Percentiles rank a stretch among this genome's conserved stretches.
Conservation (phyloP, 2,113 vertebrate genomes). For the Lontra canadensis region DNA sequence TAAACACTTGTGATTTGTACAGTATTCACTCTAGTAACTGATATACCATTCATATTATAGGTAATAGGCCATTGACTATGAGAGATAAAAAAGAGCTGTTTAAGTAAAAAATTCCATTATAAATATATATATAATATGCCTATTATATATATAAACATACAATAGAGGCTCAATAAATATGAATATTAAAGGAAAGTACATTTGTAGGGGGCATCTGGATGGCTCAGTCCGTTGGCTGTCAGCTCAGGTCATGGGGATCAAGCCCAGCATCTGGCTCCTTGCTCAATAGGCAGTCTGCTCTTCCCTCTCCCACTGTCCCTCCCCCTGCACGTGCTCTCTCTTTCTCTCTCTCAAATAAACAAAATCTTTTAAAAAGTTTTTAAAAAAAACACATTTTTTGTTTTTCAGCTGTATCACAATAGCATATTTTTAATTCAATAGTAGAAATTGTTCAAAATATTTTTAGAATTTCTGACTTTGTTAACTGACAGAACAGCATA, state of each 20-base stretch:
- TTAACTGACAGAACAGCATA: not conserved
- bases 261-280: not conserved
- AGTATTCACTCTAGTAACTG: not conserved
- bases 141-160: not conserved
- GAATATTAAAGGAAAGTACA: not conserved
- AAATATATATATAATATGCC: not conserved
- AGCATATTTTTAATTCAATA: conserved; percentile 4
- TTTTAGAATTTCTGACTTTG: conserved; percentile 37
- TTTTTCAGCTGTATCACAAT: not conserved
- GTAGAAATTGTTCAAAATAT: not conserved
- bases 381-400: not conserved
- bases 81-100: not conserved
- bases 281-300: not conserved
- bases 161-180: not conserved
- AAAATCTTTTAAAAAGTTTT: not conserved
- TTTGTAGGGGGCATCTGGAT: not conserved
- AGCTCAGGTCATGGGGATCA: not conserved
- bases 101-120: not conserved
- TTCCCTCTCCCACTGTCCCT: not conserved
- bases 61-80: not conserved
- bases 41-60: conserved; percentile 32
- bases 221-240: not conserved
- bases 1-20: not conserved
- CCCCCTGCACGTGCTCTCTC: not conserved
- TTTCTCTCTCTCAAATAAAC: not conserved